Percentiles rank a stretch among this genome's conserved stretches.
Conservation (phyloP, 2,888 invertebrate species). For the Balanococcus diminutus region DNA sequence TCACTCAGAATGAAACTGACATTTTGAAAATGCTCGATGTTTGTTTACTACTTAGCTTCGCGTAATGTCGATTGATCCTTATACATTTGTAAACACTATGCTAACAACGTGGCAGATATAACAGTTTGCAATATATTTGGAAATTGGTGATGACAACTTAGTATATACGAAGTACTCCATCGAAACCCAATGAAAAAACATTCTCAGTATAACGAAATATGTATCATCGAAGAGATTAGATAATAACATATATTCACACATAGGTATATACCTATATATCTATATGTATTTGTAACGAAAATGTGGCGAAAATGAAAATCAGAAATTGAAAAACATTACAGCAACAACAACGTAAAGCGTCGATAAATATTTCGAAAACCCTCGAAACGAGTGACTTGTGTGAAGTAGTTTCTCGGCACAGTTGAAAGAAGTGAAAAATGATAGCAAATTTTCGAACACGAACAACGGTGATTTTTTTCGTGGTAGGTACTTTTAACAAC, state of each 20-base stretch:
- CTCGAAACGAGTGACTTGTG: not conserved
- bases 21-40: not conserved
- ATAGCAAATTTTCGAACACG: conserved; percentile 39
- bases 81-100: not conserved
- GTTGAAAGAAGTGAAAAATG: conserved; percentile 43
- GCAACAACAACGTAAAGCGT: not conserved
- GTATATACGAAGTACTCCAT: not conserved
- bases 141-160: not conserved
- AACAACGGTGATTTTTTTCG: conserved; percentile 29
- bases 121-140: not conserved
- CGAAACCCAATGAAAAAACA: not conserved
- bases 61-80: not conserved
- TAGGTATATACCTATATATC: too few relatives aligned
- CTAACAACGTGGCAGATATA: not conserved
- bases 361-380: conserved; percentile 13
- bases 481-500: conserved; percentile 27
- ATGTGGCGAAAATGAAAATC: not conserved
- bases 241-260: too few relatives aligned
- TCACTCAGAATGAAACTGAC: not conserved
- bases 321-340: not conserved
- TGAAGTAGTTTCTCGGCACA: conserved; percentile 25
- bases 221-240: not conserved
- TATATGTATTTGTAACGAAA: not conserved
- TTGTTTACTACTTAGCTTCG: not conserved
- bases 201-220: not conserved